These are phyloP conservation scores for Python bivittatus DNA, from an alignment of 2,113 vertebrate species.

Conservation along the genomic window DNA sequence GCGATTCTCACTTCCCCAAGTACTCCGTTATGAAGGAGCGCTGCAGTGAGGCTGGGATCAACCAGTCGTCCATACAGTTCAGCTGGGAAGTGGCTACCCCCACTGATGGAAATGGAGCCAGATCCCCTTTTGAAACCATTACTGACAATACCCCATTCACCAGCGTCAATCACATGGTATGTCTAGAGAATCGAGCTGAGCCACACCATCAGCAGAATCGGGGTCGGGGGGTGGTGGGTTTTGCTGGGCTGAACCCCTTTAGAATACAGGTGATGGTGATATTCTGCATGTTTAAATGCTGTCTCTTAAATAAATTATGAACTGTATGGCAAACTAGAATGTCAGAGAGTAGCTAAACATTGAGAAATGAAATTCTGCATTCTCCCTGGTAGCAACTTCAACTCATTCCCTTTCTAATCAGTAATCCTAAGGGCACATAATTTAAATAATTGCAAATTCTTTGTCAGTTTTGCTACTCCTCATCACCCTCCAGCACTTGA, in stretches of 20 bases:
- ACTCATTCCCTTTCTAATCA: background rate
- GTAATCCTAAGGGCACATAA: background rate
- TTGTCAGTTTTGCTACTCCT: background rate
- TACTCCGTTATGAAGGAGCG: conserved; percentile 82
- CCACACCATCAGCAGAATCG: fast-evolving
- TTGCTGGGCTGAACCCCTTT: background rate
- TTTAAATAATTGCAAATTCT: background rate
- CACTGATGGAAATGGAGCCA: conserved; percentile 86
- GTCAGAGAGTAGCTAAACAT: too few species aligned
- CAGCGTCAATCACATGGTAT: conserved; percentile 90
- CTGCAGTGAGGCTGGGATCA: conserved; percentile 91
- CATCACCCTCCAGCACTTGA: background rate
- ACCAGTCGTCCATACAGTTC: conserved; percentile 91
- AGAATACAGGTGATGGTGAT: background rate
- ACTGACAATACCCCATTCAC: conserved; percentile 94
- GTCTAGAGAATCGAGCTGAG: fast-evolving
- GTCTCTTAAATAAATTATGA: background rate
- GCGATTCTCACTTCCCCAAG: conserved; percentile 90
- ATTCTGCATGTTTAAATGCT: background rate
- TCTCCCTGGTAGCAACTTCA: background rate
- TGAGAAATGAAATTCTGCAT: background rate
- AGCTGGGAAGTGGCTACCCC: conserved; percentile 96
- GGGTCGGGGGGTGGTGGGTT: background rate
- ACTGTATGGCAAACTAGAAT: background rate
- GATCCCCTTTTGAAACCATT: conserved; percentile 95